A percentile compares a stretch with the other conserved stretches of the same genome.
Evolutionary conservation across 2,888 invertebrate species (phyloP).

Genomic region (Keiferia lycopersicella): DNA sequence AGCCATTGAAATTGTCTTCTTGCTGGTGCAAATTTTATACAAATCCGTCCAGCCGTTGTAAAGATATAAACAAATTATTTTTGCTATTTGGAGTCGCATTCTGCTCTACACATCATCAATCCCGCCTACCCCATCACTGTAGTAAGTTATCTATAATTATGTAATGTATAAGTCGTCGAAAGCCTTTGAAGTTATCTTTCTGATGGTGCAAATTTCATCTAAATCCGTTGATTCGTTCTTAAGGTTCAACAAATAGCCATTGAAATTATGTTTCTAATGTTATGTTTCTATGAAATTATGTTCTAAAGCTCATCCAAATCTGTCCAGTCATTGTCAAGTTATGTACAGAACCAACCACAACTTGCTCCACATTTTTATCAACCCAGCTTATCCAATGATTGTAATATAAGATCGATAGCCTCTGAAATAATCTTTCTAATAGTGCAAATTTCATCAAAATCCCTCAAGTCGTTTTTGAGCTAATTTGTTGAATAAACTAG

Average conservation of each 20-base stretch:
- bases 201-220: not conserved
- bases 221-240: no score
- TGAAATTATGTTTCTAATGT: not conserved
- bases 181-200: not conserved
- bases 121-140: constrained; percentile 4
- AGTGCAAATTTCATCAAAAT: no score
- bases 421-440: no score
- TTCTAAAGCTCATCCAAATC: not conserved
- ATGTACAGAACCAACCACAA: not conserved
- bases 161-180: no score
- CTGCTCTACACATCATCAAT: not conserved
- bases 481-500: no score
- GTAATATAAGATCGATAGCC: no score
- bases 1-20: not conserved
- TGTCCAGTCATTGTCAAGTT: not conserved
- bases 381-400: no score
- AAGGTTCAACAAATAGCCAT: no score
- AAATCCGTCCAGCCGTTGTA: not conserved
- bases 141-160: not conserved
- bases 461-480: no score
- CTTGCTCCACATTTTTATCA: no score
- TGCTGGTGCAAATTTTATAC: not conserved
- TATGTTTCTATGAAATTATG: no score
- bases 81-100: no score
- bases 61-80: not conserved